Evolutionary conservation across 2,797 vertebrate genomes (phyloP), one percentile per base, ranked within the genome.

Genomic region (Intellagama lesueurii): DNA sequence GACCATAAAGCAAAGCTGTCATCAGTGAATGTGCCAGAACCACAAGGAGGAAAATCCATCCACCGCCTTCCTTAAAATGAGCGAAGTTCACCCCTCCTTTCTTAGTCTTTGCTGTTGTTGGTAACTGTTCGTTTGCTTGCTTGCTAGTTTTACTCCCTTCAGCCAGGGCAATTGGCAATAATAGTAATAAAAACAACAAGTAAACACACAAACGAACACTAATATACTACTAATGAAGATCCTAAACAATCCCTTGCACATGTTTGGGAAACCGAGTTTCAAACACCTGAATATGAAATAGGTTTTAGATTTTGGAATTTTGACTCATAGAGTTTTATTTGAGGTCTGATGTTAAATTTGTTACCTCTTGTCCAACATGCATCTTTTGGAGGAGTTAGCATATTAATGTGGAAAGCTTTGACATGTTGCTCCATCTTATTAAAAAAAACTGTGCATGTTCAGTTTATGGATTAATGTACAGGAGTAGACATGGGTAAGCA

Each of bases 41-140:
- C 81, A 88, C 32, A 32, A 91, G 87, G 92, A 92, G 92, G 88
- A 40, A 52, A 52, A 94, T 93, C 49, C 93, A 94, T 87, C 77
- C 85, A 86, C 91, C 75, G 92, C 88, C 90, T 87, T 94, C 77
- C 73, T 92, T 92, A 91, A 91, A 90, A 90, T 82, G 81, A 91
- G 93, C 94, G 92, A 94, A 93, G 94, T 9, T 91, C 91, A 93
- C 90, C 90, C 89, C 87, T 93, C 81, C 83, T 87, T 64, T 73
- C 90, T 92, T 81, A 44, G 0, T 5, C 30, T 19, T 14, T 2
- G 4, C 28, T 14, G 0, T 11, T 3, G 5, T 7, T 56, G 3
- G 4, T 8, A 22, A 2, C 7, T 17, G 26, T 64, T 64, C 16
- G 60, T 64, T 22, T 14, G 52, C 7, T 64, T 64, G 60, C 16